Evolutionary conservation across 2,888 invertebrate genomes (phyloP), one percentile per base, ranked within the genome.

Genomic region (Nemoura dubitans): DNA sequence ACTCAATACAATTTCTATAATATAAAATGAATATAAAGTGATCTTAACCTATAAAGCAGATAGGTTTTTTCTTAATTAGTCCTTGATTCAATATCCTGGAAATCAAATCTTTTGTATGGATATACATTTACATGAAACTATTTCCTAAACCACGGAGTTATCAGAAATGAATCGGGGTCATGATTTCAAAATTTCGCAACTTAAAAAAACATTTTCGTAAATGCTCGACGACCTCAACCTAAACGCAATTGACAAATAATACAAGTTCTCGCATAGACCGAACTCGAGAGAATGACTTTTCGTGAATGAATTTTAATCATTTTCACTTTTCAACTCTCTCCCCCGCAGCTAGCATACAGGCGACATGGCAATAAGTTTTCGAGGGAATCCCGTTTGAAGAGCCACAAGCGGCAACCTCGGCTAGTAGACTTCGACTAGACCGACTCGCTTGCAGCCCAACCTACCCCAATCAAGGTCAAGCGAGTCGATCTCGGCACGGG

Each of bases 31-130:
- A 36, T 36, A 59, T 59, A 16, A 59, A 59, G 59, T 59, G 59
- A 21, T 59, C 59, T 59, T 59, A 59, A 59, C 59, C 59, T 59
- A 59, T 59, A 59, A 21, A 10, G 21, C 14, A 59, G 10, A 59
- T 21, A 7, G 16, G 16, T 36, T 59, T 59, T 59, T 59, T 59
- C 59, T 59, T 59, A 1, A 59, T 59, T 59, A 59, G 59, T 59
- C 59, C 59, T 59, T 59, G 59, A 59, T 59, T 59, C 59, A 59
- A 59, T 59, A 59, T 59, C 59, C 59, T 59, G 59, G 59, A 59
- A 59, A 59, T 59, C 59, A 21, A 59, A 59, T 59, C 59, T 59
- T 59, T 59, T 59, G 59, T 59, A 14, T 59, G 10, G 5, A 59
- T 1, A 21, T 16, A 59, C 21, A 59, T 59, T 59, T 21, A 59